These are phyloP conservation scores for Saxidomus purpurata DNA, from an alignment of 1,140 invertebrate species.

Conservation along the genomic window DNA sequence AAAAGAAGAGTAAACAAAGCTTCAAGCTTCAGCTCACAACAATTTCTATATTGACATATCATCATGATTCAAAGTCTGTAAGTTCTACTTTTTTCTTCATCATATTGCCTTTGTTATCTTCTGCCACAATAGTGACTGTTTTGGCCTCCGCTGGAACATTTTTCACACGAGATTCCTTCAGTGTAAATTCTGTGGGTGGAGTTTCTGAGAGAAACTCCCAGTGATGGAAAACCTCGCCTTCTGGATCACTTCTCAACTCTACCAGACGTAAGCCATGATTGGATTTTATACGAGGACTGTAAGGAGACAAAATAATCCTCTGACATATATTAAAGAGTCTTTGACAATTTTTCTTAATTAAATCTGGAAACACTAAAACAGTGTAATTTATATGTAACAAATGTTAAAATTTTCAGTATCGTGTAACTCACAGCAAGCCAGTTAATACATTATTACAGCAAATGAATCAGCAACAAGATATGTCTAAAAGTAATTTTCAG, in stretches of 20 bases:
- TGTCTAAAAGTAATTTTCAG: no score
- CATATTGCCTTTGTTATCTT: conserved; percentile 82
- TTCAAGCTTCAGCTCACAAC: neutral
- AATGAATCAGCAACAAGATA: no score
- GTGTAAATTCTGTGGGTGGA: conserved; percentile 77
- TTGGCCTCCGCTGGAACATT: conserved; percentile 76
- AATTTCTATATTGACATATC: neutral
- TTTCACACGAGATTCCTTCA: conserved; percentile 75
- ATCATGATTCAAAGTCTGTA: conserved; percentile 72
- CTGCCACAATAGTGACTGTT: conserved; percentile 75
- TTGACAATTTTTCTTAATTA: no score
- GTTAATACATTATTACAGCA: no score
- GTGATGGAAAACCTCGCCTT: conserved; percentile 89
- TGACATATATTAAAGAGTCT: no score
- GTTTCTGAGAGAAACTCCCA: conserved; percentile 88
- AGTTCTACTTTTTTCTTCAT: conserved; percentile 81
- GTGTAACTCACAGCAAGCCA: no score
- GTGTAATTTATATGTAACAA: no score
- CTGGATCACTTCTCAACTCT: conserved; percentile 89
- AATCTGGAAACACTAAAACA: no score
- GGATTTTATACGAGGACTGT: conserved; percentile 87
- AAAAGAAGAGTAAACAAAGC: no score
- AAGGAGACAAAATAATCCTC: neutral
- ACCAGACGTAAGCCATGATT: conserved; percentile 90
- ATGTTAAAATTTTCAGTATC: no score